Conservation (phyloP, 2,797 vertebrate species). For the Neosilurus hyrtlii region DNA sequence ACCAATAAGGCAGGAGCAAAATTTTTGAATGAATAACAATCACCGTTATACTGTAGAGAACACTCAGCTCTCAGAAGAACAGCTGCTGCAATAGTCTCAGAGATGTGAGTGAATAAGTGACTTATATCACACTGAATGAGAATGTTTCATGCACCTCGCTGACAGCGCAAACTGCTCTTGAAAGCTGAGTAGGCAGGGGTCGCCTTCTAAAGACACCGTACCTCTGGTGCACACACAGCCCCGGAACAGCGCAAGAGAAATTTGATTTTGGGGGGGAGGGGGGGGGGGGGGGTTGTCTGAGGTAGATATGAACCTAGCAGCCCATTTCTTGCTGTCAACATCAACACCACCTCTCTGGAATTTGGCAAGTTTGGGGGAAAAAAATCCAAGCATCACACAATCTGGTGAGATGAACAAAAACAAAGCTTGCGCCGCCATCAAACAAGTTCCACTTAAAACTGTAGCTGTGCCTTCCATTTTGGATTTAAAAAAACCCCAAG, state of each 20-base stretch:
- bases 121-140: constrained; percentile 3
- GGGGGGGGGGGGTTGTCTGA: too few relatives aligned
- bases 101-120: neutral
- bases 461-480: neutral
- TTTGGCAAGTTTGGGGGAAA: neutral
- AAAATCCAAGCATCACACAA: neutral
- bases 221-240: neutral
- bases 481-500: too few relatives aligned
- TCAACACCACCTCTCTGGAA: neutral
- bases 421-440: neutral
- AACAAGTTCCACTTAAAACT: constrained; percentile 2
- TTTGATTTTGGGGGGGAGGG: neutral
- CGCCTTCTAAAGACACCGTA: neutral
- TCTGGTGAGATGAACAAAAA: neutral
- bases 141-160: neutral
- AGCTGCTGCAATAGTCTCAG: neutral
- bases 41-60: neutral
- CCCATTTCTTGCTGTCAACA: neutral
- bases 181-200: neutral
- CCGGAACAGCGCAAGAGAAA: constrained; percentile 21
- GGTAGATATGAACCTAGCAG: neutral
- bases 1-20: too few relatives aligned
- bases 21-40: neutral
- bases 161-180: constrained; percentile 1
- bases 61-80: neutral